Evolutionary conservation across 2,113 vertebrate genomes (phyloP).

Genomic region (Asarcornis scutulata): DNA sequence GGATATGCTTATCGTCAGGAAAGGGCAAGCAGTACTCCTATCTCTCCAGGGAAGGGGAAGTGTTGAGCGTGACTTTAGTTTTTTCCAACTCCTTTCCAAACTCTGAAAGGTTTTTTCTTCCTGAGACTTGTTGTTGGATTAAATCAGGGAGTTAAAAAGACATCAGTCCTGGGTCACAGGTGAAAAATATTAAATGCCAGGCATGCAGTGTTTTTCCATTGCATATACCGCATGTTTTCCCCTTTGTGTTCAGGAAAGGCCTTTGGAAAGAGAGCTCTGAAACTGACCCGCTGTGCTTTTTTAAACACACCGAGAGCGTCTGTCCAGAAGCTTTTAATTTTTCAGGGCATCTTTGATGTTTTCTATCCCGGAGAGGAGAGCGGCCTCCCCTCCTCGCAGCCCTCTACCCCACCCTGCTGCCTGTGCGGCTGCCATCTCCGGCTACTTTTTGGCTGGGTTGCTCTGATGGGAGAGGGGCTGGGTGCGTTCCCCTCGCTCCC

Average conservation of each 20-base stretch:
- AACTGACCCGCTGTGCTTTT: background rate
- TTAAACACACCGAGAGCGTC: background rate
- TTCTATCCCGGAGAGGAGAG: constrained; percentile 11
- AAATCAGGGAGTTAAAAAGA: background rate
- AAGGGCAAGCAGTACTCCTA: constrained; percentile 64
- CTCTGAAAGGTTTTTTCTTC: background rate
- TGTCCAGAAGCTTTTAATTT: background rate
- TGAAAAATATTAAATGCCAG: constrained; percentile 46
- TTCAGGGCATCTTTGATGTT: constrained; percentile 22
- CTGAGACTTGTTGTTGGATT: background rate
- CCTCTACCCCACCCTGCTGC: background rate
- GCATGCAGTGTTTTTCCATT: constrained; percentile 39
- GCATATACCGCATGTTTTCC: background rate
- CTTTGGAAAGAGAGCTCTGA: constrained; percentile 23
- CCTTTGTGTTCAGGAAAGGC: constrained; percentile 11
- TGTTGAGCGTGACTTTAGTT: constrained; percentile 48
- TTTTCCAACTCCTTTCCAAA: constrained; percentile 51
- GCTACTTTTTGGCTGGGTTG: background rate
- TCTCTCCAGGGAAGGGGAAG: constrained; percentile 65
- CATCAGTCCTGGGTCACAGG: constrained; percentile 18
- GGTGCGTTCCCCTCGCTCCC: rapidly evolving
- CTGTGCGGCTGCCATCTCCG: background rate
- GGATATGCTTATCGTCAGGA: constrained; percentile 74
- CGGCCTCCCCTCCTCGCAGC: background rate
- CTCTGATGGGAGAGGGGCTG: background rate